A percentile compares a stretch with the other conserved stretches of the same genome.
These are phyloP conservation scores for Diadophis punctatus DNA, from an alignment of 2,113 vertebrate genomes.

Conservation along the genomic window DNA sequence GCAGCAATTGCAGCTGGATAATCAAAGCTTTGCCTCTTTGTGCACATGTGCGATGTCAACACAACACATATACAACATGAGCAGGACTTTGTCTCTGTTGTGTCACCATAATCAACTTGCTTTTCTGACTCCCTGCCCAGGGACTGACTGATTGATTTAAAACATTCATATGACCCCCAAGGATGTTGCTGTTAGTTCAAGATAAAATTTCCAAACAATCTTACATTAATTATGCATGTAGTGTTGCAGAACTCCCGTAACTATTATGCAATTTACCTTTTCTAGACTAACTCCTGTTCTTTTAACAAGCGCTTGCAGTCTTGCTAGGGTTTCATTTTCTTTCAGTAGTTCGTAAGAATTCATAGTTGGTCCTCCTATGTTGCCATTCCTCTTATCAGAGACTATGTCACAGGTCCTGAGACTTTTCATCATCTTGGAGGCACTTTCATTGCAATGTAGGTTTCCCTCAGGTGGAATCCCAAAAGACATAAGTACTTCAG, in stretches of 20 bases:
- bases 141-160: not conserved
- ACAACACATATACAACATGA: not conserved
- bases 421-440: conserved; percentile 80
- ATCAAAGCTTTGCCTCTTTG: not conserved
- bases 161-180: not conserved
- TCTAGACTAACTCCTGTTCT: conserved; percentile 94
- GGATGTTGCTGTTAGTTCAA: not conserved
- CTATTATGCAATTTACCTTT: conserved; percentile 74
- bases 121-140: not conserved
- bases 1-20: not conserved
- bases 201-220: not conserved
- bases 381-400: conserved; percentile 94
- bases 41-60: not conserved
- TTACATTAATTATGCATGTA: not conserved
- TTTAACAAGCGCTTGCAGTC: conserved; percentile 94
- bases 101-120: not conserved
- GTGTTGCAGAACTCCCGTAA: not conserved
- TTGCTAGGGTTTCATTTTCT: conserved; percentile 94
- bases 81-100: not conserved
- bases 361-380: conserved; percentile 84
- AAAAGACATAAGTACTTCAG: conserved; percentile 90
- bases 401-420: conserved; percentile 81
- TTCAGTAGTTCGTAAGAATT: conserved; percentile 89
- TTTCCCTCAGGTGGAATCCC: conserved; percentile 90
- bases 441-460: conserved; percentile 82